Base-by-base conservation (phyloP, 2,888 invertebrate species). In the Onthophagus sagittarius region DNA sequence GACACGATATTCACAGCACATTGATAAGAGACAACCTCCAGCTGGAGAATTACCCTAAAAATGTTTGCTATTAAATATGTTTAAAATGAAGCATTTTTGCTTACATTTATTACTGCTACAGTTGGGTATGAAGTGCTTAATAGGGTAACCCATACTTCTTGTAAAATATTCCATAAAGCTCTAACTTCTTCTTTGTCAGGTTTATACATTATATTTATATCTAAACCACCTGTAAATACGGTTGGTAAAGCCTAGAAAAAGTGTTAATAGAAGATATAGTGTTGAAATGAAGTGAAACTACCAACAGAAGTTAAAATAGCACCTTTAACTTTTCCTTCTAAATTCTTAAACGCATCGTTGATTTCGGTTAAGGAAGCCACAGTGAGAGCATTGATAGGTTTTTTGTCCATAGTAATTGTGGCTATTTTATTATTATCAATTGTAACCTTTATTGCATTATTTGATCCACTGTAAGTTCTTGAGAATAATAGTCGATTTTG, bases 161-260 rank as follows among this genome's bases (percentile, higher is more conserved):
- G 96, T 1, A 96, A 84, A 0, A 90, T 86, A 0, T 86, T 87
- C 96, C 96, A 96, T 83, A 94, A 96, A 63, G 88, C 86, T 75
- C 87, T 89, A 0, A 90, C 84, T 76, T 93, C 87, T 32, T 92
- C 91, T 71, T 87, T 82, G 69, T 94, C 89, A 0, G 94, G 92
- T 82, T 94, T 92, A 82, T 94, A 95, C 93, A 96, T 93, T 86
- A 96, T 96, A 85, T 91, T 87, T 53, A 96, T 93, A 81, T 96
- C 96, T 75, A 96, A 85, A 5, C 96, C 96, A 23, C 92, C 96
- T 2, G 92, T 92, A 82, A 96, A 96, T 67, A 95, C 89, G 73
- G 90, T 90, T 69, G 91, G 89, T 0, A 90, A 88, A 13, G 89
- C 88, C 92, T 92, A 82, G 13, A 86, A 81, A 31, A 13, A 11